Conservation (phyloP, 2,797 vertebrate genomes). For the Avahi laniger region DNA sequence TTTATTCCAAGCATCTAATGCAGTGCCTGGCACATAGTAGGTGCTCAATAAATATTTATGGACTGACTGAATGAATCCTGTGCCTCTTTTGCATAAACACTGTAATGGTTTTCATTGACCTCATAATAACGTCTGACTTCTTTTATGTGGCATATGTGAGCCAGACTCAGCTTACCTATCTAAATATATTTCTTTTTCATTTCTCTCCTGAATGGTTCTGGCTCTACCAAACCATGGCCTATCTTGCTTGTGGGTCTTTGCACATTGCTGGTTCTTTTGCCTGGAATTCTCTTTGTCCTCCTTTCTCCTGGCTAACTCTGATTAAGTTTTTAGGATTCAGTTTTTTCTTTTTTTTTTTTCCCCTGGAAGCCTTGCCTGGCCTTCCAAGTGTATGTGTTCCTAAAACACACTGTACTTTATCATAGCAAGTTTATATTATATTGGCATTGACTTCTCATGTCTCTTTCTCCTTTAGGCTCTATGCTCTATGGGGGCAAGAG, state of each 20-base stretch:
- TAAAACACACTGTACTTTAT: neutral
- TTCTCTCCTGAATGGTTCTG: neutral
- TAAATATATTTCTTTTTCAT: neutral
- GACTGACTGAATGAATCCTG: neutral
- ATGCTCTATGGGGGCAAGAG: neutral
- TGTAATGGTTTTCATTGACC: neutral
- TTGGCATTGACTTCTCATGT: neutral
- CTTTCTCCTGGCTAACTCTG: neutral
- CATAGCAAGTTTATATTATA: neutral
- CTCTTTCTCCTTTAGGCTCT: neutral
- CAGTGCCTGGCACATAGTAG: neutral
- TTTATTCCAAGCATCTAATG: neutral
- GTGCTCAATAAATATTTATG: slow-evolving; percentile 23
- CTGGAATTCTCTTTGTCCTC: slow-evolving; percentile 7
- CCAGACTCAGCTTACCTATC: neutral
- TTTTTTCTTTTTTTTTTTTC: neutral
- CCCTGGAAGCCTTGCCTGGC: neutral
- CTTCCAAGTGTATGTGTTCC: neutral
- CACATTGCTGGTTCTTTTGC: neutral
- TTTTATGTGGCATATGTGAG: neutral
- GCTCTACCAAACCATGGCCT: neutral
- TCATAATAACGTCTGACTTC: neutral
- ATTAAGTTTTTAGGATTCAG: neutral
- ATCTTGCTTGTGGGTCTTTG: neutral
- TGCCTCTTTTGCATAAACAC: neutral